Evolutionary conservation across 2,888 invertebrate species (phyloP).

Genomic region (Ariolimax columbianus): DNA sequence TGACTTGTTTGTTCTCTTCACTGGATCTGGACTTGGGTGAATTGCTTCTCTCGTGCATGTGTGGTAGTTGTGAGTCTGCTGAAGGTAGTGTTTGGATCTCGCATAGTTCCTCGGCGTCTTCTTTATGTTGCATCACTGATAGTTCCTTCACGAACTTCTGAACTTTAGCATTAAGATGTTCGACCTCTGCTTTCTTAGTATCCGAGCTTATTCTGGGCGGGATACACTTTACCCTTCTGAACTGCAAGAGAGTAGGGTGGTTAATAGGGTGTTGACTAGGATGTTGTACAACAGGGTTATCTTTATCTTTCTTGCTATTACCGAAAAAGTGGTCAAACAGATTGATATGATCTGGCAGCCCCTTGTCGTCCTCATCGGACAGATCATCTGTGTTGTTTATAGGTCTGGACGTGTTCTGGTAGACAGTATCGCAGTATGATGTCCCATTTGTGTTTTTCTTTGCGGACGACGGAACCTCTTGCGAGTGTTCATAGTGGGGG

Average conservation of each 20-base stretch:
- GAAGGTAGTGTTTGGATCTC: neutral
- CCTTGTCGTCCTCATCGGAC: slow-evolving; percentile 57
- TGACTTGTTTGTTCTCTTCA: neutral
- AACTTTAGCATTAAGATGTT: neutral
- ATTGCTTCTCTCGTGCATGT: too few species aligned
- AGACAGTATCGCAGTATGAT: slow-evolving; percentile 19
- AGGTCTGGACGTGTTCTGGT: slow-evolving; percentile 12
- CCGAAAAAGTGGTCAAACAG: slow-evolving; percentile 65
- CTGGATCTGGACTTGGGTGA: neutral
- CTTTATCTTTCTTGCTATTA: neutral
- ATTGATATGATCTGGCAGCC: slow-evolving; percentile 64
- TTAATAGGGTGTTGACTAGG: too few species aligned
- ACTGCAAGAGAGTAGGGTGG: too few species aligned
- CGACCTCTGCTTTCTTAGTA: neutral
- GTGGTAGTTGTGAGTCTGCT: neutral
- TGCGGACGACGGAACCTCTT: slow-evolving; percentile 38
- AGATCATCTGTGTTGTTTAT: neutral
- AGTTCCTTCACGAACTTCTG: slow-evolving; percentile 23
- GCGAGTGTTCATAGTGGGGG: slow-evolving; percentile 46
- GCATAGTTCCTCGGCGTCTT: neutral
- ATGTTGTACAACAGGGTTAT: too few species aligned
- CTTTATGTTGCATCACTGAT: neutral
- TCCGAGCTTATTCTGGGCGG: slow-evolving; percentile 7
- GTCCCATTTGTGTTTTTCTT: neutral
- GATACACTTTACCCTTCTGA: neutral